Evolutionary conservation across 2,888 invertebrate species (phyloP), one percentile per base, ranked within the genome.

Genomic region (Griposia aprilina): DNA sequence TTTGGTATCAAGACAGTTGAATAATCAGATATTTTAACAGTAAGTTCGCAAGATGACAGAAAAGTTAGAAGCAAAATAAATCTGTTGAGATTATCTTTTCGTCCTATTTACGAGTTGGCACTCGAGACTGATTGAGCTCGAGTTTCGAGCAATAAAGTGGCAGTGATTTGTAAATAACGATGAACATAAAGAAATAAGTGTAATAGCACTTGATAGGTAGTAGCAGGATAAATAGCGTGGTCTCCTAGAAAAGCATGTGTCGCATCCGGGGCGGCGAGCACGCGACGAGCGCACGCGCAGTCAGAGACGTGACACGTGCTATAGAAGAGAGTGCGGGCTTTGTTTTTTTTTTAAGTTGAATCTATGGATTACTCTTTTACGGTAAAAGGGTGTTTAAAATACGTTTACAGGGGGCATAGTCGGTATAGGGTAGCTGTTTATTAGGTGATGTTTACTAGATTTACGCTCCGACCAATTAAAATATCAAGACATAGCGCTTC

Each of bases 211-310:
- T 81, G 81, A 84, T 81, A 77, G 82, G 79, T 86, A 74, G 62
- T 57, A 87, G 71, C 85, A 91, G 93, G 93, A 92, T 92, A 92
- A 92, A 92, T 90, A 86, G 90, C 88, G 84, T 90, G 88, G 88
- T 92, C 94, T 94, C 93, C 93, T 94, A 96, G 95, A 96, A 95
- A 95, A 91, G 92, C 90, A 90, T 91, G 89, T 91, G 90, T 92
- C 84, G 93, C 91, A 95, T 95, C 96, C 95, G 95, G 95, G 93
- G 92, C 93, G 91, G 85, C 70, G 85, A 90, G 94, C 94, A 94
- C 94, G 94, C 93, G 94, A 92, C 92, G 85, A 81, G 65, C 88
- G 90, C 90, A 87, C 91, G 90, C 91, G 90, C 91, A 72, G 76
- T 72, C 78, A 67, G 63, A 73, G 74, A 26, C 59, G 65, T 55